Conservation (phyloP, 1,140 invertebrate species). For the Whitmania pigra region DNA sequence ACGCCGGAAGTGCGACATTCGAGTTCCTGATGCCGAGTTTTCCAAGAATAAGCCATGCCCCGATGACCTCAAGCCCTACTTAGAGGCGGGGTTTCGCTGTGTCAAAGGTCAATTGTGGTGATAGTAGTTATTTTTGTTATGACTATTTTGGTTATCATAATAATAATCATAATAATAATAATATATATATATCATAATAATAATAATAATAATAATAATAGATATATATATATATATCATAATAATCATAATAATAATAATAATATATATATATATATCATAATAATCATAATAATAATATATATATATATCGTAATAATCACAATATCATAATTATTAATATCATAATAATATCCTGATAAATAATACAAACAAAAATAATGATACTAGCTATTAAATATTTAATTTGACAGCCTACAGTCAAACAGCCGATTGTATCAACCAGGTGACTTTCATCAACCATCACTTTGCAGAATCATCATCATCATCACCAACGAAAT, state of each 20-base stretch:
- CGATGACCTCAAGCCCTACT: constrained; percentile 18
- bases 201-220: not conserved
- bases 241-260: too few relatives aligned
- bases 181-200: not conserved
- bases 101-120: constrained; percentile 1
- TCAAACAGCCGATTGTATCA: not conserved
- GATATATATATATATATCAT: too few relatives aligned
- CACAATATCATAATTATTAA: too few relatives aligned
- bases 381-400: too few relatives aligned
- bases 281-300: too few relatives aligned
- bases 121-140: not conserved
- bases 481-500: not conserved
- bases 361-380: too few relatives aligned
- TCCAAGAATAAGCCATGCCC: constrained; percentile 15
- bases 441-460: not conserved
- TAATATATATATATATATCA: too few relatives aligned
- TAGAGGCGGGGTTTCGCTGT: constrained; percentile 11
- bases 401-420: not conserved
- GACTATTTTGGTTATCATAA: too few relatives aligned
- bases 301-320: too few relatives aligned
- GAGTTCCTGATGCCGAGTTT: constrained; percentile 13
- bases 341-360: too few relatives aligned
- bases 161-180: not conserved
- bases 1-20: constrained; percentile 11
- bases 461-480: not conserved